Percentiles rank a stretch among this genome's conserved stretches.
phyloP scores from a whole-genome alignment of 2,113 vertebrate genomes.

The Tringa solitaria region DNA sequence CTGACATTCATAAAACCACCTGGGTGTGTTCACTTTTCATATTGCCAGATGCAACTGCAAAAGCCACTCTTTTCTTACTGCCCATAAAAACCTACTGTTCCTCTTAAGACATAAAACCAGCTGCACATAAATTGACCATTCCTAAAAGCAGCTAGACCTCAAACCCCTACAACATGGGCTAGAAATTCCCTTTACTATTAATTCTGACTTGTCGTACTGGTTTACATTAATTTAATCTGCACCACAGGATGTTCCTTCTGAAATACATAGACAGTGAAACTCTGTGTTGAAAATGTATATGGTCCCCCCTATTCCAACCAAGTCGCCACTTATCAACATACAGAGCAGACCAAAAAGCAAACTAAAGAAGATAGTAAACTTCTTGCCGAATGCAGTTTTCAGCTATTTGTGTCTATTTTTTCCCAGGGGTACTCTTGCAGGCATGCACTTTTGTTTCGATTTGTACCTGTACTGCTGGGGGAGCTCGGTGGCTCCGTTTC shows the following conservation, averaged over 20 bases:
- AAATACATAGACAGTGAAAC: not conserved
- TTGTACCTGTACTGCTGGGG: not conserved
- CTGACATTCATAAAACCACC: not conserved
- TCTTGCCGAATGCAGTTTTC: not conserved
- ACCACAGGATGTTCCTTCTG: not conserved
- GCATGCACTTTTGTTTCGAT: not conserved
- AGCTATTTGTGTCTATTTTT: not conserved
- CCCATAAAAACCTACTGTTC: not conserved
- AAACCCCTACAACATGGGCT: not conserved
- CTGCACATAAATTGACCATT: not conserved
- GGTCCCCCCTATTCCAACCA: accelerated
- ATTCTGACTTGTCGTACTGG: not conserved
- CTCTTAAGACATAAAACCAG: not conserved
- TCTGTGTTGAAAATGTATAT: not conserved
- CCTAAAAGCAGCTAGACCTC: not conserved
- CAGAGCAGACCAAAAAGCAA: not conserved
- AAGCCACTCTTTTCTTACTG: not conserved
- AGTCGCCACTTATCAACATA: not conserved
- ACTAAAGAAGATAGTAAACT: not conserved
- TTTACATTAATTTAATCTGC: not conserved
- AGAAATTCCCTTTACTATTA: not conserved
- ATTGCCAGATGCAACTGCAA: not conserved
- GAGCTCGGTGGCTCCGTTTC: accelerated
- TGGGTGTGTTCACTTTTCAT: not conserved
- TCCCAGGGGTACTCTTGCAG: not conserved